These are phyloP conservation scores for Acronicta psi DNA, from an alignment of 2,888 invertebrate genomes.

Conservation along the genomic window DNA sequence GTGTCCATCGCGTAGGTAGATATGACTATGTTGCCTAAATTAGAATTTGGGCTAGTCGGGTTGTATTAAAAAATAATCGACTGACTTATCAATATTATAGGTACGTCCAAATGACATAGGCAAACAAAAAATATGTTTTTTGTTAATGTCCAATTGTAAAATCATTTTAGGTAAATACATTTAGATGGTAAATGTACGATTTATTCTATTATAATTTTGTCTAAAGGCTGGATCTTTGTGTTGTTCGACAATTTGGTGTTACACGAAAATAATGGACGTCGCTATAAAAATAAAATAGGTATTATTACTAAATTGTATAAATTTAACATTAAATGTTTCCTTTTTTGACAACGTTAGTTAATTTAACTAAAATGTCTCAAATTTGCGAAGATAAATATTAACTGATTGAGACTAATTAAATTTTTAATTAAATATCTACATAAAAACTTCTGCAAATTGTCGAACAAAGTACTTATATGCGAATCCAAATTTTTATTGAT, in stretches of 20 bases:
- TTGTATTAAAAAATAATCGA: conserved; percentile 76
- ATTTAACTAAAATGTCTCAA: conserved; percentile 8
- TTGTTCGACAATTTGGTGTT: conserved; percentile 52
- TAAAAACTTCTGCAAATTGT: conserved; percentile 40
- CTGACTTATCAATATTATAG: conserved; percentile 78
- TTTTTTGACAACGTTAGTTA: background rate
- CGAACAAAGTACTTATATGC: conserved; percentile 47
- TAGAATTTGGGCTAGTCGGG: conserved; percentile 63
- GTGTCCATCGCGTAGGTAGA: conserved; percentile 69
- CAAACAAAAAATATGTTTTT: conserved; percentile 61
- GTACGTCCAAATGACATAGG: conserved; percentile 77
- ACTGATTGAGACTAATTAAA: background rate
- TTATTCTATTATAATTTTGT: conserved; percentile 42
- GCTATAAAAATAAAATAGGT: conserved; percentile 23
- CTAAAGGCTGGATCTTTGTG: conserved; percentile 58
- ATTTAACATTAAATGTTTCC: conserved; percentile 3
- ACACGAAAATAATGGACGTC: conserved; percentile 9
- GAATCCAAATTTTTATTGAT: conserved; percentile 65
- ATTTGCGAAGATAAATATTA: too few relatives aligned
- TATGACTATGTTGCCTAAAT: conserved; percentile 54
- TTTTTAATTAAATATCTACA: conserved; percentile 5
- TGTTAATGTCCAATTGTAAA: conserved; percentile 70
- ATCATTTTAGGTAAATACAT: conserved; percentile 62
- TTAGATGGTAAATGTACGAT: conserved; percentile 53
- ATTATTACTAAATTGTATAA: conserved; percentile 6